These are phyloP conservation scores for Sarotherodon lohbergeri DNA, from an alignment of 2,113 vertebrate species.

Conservation along the genomic window DNA sequence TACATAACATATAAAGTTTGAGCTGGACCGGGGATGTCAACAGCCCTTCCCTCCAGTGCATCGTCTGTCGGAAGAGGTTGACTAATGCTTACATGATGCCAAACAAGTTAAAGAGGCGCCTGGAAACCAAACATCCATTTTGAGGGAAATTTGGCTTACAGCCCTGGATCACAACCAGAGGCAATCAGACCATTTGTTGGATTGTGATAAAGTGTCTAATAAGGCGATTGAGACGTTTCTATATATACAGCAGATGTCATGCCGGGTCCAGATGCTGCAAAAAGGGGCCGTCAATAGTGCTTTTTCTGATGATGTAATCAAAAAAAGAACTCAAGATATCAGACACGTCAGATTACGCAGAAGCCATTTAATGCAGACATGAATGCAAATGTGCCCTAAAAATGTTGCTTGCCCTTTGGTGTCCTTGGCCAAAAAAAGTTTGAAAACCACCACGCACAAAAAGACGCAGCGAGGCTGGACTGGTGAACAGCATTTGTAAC, in stretches of 20 bases:
- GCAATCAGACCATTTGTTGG: not conserved
- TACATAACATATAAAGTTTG: not conserved
- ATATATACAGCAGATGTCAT: not conserved
- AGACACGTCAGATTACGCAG: not conserved
- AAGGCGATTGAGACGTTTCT: not conserved
- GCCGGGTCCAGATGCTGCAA: not conserved
- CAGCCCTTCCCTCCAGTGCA: not conserved
- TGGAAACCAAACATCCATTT: not conserved
- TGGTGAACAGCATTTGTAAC: not conserved
- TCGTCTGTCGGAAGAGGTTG: not conserved
- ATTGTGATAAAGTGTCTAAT: not conserved
- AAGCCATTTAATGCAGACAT: not conserved
- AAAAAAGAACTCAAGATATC: not conserved
- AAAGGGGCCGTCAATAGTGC: not conserved
- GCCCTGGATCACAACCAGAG: not conserved
- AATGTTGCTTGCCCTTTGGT: not conserved
- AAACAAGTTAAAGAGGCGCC: not conserved
- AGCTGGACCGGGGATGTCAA: not conserved
- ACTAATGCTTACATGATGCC: not conserved
- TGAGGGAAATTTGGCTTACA: not conserved
- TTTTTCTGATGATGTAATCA: not conserved
- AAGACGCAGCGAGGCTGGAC: accelerated
- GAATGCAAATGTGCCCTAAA: not conserved
- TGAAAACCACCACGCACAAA: not conserved
- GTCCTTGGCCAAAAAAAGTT: not conserved